Conservation (phyloP, 2,113 vertebrate genomes). For the Bos indicus region DNA sequence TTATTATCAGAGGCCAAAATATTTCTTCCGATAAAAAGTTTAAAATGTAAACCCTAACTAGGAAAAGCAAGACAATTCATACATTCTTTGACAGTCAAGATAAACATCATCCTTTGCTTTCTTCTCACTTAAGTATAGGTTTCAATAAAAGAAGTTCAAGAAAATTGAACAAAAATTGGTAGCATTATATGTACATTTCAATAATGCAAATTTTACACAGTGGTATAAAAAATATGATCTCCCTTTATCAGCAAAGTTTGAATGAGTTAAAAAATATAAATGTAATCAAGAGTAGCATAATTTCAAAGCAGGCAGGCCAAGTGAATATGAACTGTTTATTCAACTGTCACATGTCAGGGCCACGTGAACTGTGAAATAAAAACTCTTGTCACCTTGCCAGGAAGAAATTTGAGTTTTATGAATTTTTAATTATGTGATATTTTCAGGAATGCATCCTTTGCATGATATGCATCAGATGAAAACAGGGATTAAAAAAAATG, state of each 20-base stretch:
- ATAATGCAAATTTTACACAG: neutral
- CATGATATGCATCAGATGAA: neutral
- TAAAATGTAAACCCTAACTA: neutral
- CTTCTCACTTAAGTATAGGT: neutral
- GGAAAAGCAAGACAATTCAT: neutral
- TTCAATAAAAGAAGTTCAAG: neutral
- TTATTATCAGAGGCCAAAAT: neutral
- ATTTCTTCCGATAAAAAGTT: neutral
- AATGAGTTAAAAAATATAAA: neutral
- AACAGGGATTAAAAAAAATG: neutral
- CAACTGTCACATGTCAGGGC: neutral
- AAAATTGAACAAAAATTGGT: neutral
- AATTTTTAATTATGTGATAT: neutral
- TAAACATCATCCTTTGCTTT: neutral
- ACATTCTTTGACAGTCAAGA: neutral
- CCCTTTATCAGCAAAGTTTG: neutral
- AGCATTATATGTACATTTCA: neutral
- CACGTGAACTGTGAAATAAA: neutral
- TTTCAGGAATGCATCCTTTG: neutral
- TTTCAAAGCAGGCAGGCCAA: neutral
- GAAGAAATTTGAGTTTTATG: neutral
- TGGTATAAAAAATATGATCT: neutral
- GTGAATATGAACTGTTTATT: neutral
- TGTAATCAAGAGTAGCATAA: neutral
- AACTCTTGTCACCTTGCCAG: neutral